Evolutionary conservation across 2,888 invertebrate genomes (phyloP).

Genomic region (Elysia crispata): DNA sequence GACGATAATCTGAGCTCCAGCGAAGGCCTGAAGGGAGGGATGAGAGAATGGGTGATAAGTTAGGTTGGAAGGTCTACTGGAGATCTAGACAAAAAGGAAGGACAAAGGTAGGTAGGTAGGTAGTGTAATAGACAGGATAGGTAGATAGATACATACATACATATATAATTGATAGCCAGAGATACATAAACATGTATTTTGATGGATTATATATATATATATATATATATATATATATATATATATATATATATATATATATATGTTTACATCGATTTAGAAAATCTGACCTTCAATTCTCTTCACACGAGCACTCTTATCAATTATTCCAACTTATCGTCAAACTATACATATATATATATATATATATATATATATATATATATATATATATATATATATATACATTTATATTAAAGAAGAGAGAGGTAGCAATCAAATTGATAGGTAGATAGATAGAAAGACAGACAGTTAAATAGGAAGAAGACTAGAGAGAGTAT

Average conservation of each 20-base stretch:
- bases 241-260: too few relatives aligned
- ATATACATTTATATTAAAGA: not conserved
- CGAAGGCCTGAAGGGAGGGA: constrained; percentile 39
- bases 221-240: too few relatives aligned
- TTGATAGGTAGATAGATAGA: constrained; percentile 17
- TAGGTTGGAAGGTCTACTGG: not conserved
- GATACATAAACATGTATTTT: too few relatives aligned
- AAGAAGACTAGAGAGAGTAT: not conserved
- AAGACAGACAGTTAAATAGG: constrained; percentile 1
- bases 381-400: constrained; percentile 28
- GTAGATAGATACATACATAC: too few relatives aligned
- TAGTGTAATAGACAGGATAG: too few relatives aligned
- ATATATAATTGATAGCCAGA: too few relatives aligned
- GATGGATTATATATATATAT: too few relatives aligned
- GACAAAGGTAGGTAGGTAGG: not conserved
- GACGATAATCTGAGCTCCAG: constrained; percentile 44
- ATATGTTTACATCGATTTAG: too few relatives aligned
- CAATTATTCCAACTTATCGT: too few relatives aligned
- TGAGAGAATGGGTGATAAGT: not conserved
- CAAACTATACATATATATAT: too few relatives aligned
- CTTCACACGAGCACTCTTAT: too few relatives aligned
- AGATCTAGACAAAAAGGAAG: not conserved
- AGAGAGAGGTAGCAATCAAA: constrained; percentile 1
- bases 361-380: constrained; percentile 24
- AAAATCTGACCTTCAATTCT: too few relatives aligned